Evolutionary conservation across 1,140 invertebrate genomes (phyloP).

Genomic region (Bombus terrestris): DNA sequence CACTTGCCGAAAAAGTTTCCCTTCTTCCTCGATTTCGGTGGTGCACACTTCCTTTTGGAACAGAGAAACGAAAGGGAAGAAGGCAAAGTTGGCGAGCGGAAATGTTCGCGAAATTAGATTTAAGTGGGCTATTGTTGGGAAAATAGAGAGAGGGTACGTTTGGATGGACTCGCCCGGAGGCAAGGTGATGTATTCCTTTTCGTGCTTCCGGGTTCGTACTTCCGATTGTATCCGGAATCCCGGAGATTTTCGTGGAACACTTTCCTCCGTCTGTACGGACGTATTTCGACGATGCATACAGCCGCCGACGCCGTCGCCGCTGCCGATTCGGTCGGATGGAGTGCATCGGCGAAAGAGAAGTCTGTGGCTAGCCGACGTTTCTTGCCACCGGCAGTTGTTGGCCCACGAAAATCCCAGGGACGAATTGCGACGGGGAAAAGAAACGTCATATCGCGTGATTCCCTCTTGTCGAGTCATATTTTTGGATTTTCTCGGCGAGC

Average conservation of each 20-base stretch:
- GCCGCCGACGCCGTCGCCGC: neutral
- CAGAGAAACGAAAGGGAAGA: neutral
- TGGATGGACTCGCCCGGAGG: conserved; percentile 28
- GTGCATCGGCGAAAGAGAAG: conserved; percentile 33
- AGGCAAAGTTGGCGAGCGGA: conserved; percentile 45
- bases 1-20: neutral
- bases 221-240: conserved; percentile 49
- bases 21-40: neutral
- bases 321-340: conserved; percentile 29
- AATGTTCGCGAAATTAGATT: conserved; percentile 72
- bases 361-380: conserved; percentile 33
- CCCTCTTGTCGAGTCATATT: conserved; percentile 43
- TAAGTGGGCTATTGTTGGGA: conserved; percentile 65
- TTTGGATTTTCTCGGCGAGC: conserved; percentile 38
- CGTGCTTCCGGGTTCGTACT: conserved; percentile 44
- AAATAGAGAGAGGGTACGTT: conserved; percentile 51
- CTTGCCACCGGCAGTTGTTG: conserved; percentile 56
- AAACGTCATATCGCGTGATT: conserved; percentile 50
- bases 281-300: conserved; percentile 21
- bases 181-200: conserved; percentile 66
- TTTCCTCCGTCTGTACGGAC: conserved; percentile 25
- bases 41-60: neutral
- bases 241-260: conserved; percentile 46
- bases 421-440: conserved; percentile 38
- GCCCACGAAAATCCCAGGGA: conserved; percentile 51